Percentiles rank a stretch among this genome's conserved stretches.
phyloP scores from a whole-genome alignment of 2,888 invertebrate genomes.

The Leucophenga maculata region DNA sequence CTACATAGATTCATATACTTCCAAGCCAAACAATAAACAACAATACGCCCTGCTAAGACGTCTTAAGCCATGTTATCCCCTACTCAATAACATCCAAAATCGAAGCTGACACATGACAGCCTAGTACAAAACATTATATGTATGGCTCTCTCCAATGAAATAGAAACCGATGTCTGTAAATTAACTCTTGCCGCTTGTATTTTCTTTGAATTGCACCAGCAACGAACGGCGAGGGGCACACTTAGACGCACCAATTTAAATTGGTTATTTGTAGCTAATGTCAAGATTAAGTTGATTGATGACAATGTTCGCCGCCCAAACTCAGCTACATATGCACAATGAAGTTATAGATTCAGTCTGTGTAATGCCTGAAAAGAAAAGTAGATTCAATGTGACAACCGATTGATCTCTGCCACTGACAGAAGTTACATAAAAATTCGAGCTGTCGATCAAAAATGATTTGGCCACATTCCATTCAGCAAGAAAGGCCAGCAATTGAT shows the following conservation, averaged over 20 bases:
- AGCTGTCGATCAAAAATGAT: constrained; percentile 48
- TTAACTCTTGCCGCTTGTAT: constrained; percentile 11
- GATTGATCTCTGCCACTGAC: constrained; percentile 52
- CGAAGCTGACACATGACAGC: constrained; percentile 13
- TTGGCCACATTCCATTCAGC: constrained; percentile 26
- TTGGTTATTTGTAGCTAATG: constrained; percentile 39
- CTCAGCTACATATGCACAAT: constrained; percentile 9
- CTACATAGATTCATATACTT: no score
- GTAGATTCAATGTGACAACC: constrained; percentile 34
- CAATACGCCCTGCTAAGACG: background rate
- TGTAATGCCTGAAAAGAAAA: constrained; percentile 13
- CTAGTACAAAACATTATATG: background rate
- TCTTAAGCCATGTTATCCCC: constrained; percentile 14
- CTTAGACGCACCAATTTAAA: constrained; percentile 55
- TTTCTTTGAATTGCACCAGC: constrained; percentile 40
- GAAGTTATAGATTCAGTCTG: constrained; percentile 21
- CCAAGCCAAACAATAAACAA: background rate
- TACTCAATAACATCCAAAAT: background rate
- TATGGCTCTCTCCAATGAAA: background rate
- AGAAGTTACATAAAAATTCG: constrained; percentile 16
- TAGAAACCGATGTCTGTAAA: background rate
- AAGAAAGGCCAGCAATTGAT: background rate
- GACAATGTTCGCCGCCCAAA: constrained; percentile 46
- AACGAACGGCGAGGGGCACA: background rate
- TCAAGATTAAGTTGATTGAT: constrained; percentile 59